A percentile compares a stretch with the other conserved stretches of the same genome.
Conservation (phyloP, 92 coral and sea anemone species). For the Scolanthus callimorphus region DNA sequence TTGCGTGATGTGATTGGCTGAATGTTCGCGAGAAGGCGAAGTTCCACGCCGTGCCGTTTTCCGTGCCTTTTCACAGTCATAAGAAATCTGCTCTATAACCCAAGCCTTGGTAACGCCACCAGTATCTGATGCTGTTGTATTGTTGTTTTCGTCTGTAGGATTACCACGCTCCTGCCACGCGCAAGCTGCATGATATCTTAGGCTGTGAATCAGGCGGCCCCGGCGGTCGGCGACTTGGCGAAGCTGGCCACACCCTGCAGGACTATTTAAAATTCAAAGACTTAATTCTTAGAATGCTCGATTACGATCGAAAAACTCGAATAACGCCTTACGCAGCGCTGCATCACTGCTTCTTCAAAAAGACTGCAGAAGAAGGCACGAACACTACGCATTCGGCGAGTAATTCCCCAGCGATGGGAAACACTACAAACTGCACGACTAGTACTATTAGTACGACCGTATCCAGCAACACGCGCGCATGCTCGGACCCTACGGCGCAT, state of each 20-base stretch:
- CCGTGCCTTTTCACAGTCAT: too few species aligned
- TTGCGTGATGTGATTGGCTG: background rate
- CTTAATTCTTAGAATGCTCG: conserved; percentile 95
- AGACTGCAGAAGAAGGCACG: conserved; percentile 98
- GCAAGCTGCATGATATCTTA: conserved; percentile 91
- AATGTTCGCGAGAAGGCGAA: background rate
- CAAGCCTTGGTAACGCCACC: too few species aligned
- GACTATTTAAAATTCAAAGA: conserved; percentile 98
- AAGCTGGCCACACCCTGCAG: conserved; percentile 90
- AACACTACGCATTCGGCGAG: conserved; percentile 95
- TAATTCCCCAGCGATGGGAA: conserved; percentile 84
- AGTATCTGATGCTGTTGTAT: too few species aligned
- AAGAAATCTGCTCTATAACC: too few species aligned
- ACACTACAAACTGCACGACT: conserved; percentile 68
- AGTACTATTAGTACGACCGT: conserved; percentile 67
- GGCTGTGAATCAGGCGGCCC: conserved; percentile 99
- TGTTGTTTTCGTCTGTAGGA: conserved; percentile 47
- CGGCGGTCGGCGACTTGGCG: conserved; percentile 95
- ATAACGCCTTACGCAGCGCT: conserved; percentile 93
- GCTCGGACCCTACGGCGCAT: conserved; percentile 93
- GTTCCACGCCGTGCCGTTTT: too few species aligned
- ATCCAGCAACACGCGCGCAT: conserved; percentile 76
- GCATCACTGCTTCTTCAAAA: conserved; percentile 98
- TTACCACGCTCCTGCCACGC: conserved; percentile 83
- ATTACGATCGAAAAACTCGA: conserved; percentile 90